Conservation (phyloP, 1,140 invertebrate species). For the Tenebrio molitor region DNA sequence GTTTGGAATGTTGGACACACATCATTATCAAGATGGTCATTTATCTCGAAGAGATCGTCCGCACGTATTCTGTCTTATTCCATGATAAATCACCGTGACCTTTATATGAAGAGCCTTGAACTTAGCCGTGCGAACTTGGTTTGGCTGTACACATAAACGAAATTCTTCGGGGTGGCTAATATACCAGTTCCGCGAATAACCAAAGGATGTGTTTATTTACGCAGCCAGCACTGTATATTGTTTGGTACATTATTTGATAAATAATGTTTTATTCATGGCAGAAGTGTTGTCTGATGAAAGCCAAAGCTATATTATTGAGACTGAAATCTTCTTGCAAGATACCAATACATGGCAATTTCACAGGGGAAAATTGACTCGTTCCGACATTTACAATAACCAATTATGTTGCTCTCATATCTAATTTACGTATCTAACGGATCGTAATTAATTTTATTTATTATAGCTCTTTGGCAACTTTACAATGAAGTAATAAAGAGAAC, state of each 20-base stretch:
- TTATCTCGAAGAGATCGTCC: constrained; percentile 23
- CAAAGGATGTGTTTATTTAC: too few relatives aligned
- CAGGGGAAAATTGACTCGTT: neutral
- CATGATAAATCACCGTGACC: constrained; percentile 33
- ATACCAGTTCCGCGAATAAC: too few relatives aligned
- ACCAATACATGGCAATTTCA: neutral
- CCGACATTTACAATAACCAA: constrained; percentile 16
- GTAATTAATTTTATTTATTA: constrained; percentile 31
- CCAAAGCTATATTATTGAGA: too few relatives aligned
- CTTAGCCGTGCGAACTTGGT: constrained; percentile 5
- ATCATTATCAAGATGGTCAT: constrained; percentile 13
- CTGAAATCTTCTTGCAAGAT: too few relatives aligned
- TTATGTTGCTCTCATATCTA: constrained; percentile 21
- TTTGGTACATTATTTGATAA: too few relatives aligned
- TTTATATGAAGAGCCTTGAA: constrained; percentile 8
- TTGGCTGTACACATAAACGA: neutral
- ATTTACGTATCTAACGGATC: neutral
- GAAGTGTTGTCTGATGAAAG: too few relatives aligned
- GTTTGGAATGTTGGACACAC: constrained; percentile 3
- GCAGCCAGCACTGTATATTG: too few relatives aligned
- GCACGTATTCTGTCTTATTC: constrained; percentile 17
- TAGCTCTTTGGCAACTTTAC: constrained; percentile 7
- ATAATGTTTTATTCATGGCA: too few relatives aligned
- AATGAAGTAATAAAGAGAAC: constrained; percentile 5
- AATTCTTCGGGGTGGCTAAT: neutral